These are phyloP conservation scores for Notoglanidium macrostoma DNA, from an alignment of 2,797 vertebrate genomes.

Conservation along the genomic window DNA sequence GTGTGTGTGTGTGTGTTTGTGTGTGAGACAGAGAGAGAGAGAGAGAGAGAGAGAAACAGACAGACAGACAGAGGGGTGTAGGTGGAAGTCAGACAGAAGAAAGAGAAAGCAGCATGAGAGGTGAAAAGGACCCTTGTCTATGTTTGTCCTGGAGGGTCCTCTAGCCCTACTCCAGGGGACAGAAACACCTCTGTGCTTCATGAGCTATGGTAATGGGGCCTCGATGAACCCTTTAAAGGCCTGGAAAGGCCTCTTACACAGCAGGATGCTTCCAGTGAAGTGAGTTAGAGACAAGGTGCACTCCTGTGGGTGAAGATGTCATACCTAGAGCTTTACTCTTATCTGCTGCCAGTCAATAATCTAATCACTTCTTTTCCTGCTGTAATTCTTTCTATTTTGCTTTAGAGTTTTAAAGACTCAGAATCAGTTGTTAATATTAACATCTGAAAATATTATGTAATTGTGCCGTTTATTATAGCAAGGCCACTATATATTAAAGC, in stretches of 20 bases:
- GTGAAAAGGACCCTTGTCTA: constrained; percentile 56
- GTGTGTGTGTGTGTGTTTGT: constrained; percentile 33
- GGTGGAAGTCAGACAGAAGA: constrained; percentile 36
- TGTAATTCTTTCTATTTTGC: neutral
- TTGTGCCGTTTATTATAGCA: neutral
- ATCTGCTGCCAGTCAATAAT: constrained; percentile 13
- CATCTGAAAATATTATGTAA: neutral
- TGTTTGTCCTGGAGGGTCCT: constrained; percentile 60
- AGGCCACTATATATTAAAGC: neutral
- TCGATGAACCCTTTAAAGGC: constrained; percentile 77
- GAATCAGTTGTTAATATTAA: neutral
- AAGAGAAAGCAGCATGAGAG: constrained; percentile 7
- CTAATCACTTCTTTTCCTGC: neutral
- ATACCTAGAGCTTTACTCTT: constrained; percentile 38
- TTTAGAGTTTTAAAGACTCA: neutral
- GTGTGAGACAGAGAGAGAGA: constrained; percentile 1
- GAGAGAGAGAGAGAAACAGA: constrained; percentile 1
- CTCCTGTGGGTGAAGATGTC: constrained; percentile 10
- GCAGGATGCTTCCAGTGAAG: constrained; percentile 30
- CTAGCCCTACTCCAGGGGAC: constrained; percentile 54
- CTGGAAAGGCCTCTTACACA: constrained; percentile 67
- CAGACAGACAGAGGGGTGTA: constrained; percentile 2
- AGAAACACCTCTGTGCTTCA: constrained; percentile 63
- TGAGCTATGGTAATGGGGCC: constrained; percentile 70
- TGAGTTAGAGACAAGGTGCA: constrained; percentile 30